Conservation (phyloP, 2,888 invertebrate species). For the Trissolcus brochymenae region DNA sequence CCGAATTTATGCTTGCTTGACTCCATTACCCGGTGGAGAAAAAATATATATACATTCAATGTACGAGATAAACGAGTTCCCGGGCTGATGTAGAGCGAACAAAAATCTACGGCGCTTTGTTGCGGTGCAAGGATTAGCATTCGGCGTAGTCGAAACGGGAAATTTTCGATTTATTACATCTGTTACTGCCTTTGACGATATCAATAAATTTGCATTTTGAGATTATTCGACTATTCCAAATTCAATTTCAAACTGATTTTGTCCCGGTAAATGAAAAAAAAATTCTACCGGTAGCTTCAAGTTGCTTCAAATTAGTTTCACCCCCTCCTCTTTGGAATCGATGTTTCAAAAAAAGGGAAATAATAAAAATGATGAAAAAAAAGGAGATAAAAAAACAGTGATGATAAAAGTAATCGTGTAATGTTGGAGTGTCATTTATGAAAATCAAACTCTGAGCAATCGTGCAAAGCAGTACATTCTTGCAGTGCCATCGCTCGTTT, state of each 20-base stretch:
- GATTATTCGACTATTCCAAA: conserved; percentile 1
- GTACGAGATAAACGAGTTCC: conserved; percentile 32
- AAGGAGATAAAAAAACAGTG: too few species aligned
- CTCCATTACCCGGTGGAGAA: conserved; percentile 32
- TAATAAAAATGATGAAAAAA: too few species aligned
- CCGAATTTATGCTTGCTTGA: conserved; percentile 43
- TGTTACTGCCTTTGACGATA: conserved; percentile 2
- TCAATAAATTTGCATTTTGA: neutral
- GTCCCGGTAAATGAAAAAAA: too few species aligned
- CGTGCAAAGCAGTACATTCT: too few species aligned
- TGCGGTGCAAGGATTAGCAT: conserved; percentile 28
- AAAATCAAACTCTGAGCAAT: too few species aligned
- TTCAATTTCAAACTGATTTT: neutral
- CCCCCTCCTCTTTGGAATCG: too few species aligned
- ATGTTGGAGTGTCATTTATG: too few species aligned
- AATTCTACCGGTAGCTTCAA: too few species aligned
- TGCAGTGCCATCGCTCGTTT: conserved; percentile 8
- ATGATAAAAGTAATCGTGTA: too few species aligned
- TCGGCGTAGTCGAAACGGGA: neutral
- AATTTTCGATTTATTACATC: conserved; percentile 24
- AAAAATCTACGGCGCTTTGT: conserved; percentile 1
- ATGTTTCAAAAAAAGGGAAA: too few species aligned
- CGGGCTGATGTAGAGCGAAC: conserved; percentile 14
- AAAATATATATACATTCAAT: conserved; percentile 13
- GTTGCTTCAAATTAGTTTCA: too few species aligned